Base-by-base conservation (phyloP, 2,888 invertebrate genomes). In the Cephus nigrinus region DNA sequence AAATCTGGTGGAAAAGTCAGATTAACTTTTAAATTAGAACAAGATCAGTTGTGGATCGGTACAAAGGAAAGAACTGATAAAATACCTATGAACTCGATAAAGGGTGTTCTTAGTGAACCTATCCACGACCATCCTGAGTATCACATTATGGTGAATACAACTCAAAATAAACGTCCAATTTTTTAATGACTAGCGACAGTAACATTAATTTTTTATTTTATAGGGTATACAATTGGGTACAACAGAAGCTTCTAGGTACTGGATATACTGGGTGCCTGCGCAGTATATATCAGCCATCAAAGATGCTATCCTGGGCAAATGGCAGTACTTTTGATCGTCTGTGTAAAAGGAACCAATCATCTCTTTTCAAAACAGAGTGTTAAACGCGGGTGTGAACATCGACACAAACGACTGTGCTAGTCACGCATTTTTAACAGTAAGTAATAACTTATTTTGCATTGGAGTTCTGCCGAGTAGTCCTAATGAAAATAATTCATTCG, bases 231-330 rank as follows among this genome's bases (percentile, higher is more conserved):
- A 98, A 92, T 92, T 98, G 84, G 98, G 98, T 30, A 96, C 98
- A 12, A 98, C 98, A 75, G 98, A 98, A 92, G 97, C 97, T 5
- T 97, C 97, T 40, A 93, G 97, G 83, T 97, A 97, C 92, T 98
- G 97, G 97, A 95, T 98, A 80, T 98, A 98, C 92, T 98, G 98
- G 98, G 97, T 98, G 73, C 98, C 98, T 12, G 97, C 97, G 75
- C 96, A 97, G 89, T 98, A 97, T 90, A 94, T 97, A 76, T 96
- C 97, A 89, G 97, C 97, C 84, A 97, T 98, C 89, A 98, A 97
- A 92, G 97, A 97, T 89, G 96, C 97, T 79, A 95, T 98, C 80
- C 94, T 97, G 75, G 97, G 97, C 78, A 96, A 96, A 87, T 97
- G 97, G 96, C 96, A 95, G 90, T 94, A 94, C 91, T 95, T 95